Evolutionary conservation across 2,797 vertebrate species (phyloP).

Genomic region (Epinephelus coioides): DNA sequence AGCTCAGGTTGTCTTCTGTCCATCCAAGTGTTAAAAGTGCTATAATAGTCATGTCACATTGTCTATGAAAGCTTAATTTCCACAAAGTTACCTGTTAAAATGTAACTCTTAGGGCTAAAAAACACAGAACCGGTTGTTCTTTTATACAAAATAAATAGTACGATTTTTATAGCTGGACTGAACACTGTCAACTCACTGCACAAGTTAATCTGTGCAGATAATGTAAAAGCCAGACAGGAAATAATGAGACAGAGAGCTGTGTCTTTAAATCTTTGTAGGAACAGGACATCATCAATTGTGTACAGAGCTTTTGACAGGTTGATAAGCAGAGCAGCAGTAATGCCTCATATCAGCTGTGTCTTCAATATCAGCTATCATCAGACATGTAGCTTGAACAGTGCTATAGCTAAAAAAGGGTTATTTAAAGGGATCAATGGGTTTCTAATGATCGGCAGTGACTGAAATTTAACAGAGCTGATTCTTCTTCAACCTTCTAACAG

Average conservation of each 20-base stretch:
- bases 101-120: not conserved
- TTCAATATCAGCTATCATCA: conserved; percentile 17
- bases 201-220: conserved; percentile 16
- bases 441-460: not conserved
- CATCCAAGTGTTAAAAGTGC: conserved; percentile 12
- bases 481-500: not conserved
- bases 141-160: not conserved
- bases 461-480: not conserved
- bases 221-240: conserved; percentile 22
- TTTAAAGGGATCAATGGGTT: conserved; percentile 5
- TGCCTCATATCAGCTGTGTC: conserved; percentile 19
- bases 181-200: not conserved
- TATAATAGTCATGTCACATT: not conserved
- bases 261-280: conserved; percentile 14
- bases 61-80: not conserved
- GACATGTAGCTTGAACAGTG: not conserved
- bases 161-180: not conserved
- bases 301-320: conserved; percentile 43
- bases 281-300: conserved; percentile 50
- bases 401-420: not conserved
- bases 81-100: not conserved
- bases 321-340: conserved; percentile 44
- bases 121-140: not conserved
- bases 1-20: not conserved
- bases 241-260: conserved; percentile 18